Evolutionary conservation across 2,113 vertebrate genomes (phyloP).

Genomic region (Petroica traversi): DNA sequence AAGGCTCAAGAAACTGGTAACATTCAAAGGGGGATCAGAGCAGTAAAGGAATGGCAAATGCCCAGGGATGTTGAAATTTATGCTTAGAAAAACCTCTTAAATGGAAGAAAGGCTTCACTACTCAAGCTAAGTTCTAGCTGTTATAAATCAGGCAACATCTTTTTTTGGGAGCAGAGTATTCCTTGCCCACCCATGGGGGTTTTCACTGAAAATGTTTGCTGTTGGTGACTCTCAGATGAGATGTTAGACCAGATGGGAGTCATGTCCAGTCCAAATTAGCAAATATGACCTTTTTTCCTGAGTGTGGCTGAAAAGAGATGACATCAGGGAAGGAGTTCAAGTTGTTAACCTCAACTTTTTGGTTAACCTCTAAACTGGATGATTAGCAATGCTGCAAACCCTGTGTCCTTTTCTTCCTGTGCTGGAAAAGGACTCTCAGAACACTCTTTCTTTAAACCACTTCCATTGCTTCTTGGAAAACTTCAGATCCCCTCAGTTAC

Average conservation of each 20-base stretch:
- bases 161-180: background rate
- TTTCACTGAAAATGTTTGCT: background rate
- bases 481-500: background rate
- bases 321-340: background rate
- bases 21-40: background rate
- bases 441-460: background rate
- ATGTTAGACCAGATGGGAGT: background rate
- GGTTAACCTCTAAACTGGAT: background rate
- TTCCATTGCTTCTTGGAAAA: background rate
- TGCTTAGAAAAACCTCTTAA: background rate
- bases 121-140: background rate
- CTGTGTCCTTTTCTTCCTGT: background rate
- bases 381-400: background rate
- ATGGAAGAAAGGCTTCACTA: background rate
- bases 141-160: background rate
- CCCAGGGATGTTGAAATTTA: background rate
- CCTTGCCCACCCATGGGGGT: fast-evolving
- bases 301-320: background rate
- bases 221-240: background rate
- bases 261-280: background rate
- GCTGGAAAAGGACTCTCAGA: background rate
- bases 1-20: background rate
- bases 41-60: background rate
- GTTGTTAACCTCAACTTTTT: background rate
- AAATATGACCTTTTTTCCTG: background rate